phyloP scores from a whole-genome alignment of 2,888 invertebrate genomes.

The Harmothoe impar region DNA sequence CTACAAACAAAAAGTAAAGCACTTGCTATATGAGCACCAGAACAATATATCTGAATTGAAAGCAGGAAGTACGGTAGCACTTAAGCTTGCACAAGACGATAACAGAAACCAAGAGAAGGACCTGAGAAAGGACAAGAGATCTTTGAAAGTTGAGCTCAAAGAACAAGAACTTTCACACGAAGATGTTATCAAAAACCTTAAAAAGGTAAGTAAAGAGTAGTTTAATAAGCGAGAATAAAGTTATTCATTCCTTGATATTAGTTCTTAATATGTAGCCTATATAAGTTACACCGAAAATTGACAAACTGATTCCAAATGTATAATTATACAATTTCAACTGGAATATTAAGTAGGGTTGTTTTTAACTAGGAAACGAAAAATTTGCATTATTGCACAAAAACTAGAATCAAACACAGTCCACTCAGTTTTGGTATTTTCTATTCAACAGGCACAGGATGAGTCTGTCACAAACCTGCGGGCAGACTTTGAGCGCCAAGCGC shows the following conservation, averaged over 20 bases:
- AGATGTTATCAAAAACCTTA: slow-evolving; percentile 89
- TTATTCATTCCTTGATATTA: too few species aligned
- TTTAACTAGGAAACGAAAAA: too few species aligned
- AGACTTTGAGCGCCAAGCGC: slow-evolving; percentile 88
- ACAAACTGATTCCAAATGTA: too few species aligned
- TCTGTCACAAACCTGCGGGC: slow-evolving; percentile 86
- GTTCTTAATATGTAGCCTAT: too few species aligned
- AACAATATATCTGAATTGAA: slow-evolving; percentile 92
- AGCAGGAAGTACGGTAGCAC: slow-evolving; percentile 88
- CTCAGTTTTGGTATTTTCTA: neutral
- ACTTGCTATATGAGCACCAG: slow-evolving; percentile 95
- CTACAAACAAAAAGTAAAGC: slow-evolving; percentile 96
- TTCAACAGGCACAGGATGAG: slow-evolving; percentile 84
- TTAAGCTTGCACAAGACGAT: slow-evolving; percentile 92
- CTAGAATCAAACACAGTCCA: too few species aligned
- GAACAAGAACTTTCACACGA: slow-evolving; percentile 89
- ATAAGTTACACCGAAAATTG: too few species aligned
- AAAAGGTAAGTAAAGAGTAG: slow-evolving; percentile 85
- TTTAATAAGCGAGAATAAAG: neutral
- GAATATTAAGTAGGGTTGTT: too few species aligned
- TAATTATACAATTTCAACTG: too few species aligned
- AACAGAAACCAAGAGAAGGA: slow-evolving; percentile 90
- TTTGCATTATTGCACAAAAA: too few species aligned
- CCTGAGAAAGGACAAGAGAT: slow-evolving; percentile 89
- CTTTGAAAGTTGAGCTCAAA: slow-evolving; percentile 87